Base-by-base conservation (phyloP, 2,797 vertebrate genomes). In the Danio choprae region DNA sequence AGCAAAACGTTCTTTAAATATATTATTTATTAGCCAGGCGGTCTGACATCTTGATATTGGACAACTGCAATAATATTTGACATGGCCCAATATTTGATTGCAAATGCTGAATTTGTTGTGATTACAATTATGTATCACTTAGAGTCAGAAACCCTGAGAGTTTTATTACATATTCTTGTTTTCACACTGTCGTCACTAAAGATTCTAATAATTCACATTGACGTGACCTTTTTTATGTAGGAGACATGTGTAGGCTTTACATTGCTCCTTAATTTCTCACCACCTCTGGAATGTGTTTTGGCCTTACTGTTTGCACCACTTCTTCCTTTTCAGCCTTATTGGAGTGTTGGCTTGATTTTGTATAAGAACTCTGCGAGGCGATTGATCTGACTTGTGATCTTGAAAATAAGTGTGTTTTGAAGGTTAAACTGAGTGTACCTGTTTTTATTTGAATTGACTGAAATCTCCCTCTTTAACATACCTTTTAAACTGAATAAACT, bases 401-500 rank as follows among this genome's bases (percentile, higher is more conserved):
- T 69, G 70, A 63, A 29, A 65, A 68, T 60, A 82, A 69, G 80
- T 84, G 84, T 85, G 82, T 86, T 82, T 86, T 84, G 81, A 76
- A 80, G 59, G 50, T 76, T 65, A 68, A 62, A 70, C 67, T 38
- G 78, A 84, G 81, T 84, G 85, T 77, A 79, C 63, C 75, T 83
- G 68, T 55, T 83, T 86, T 84, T 80, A 81, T 81, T 80, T 44
- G 20, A 82, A 71, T 55, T 59, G 63, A 70, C 68, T 41, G 20
- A 50, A 73, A 63, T 84, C 62, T 79, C 22, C 65, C 50, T 53
- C 59, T 76, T 70, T 73, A 65, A 58, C 7, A 8, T 72, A 86
- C 65, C 69, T 81, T 84, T 80, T 82, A 65, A 81, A 78, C 80
- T 79, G 18, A 86, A 86, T 86, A 86, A 86, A 86, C 20, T 55